Conservation (phyloP, 2,113 vertebrate species). For the Anoplopoma fimbria region DNA sequence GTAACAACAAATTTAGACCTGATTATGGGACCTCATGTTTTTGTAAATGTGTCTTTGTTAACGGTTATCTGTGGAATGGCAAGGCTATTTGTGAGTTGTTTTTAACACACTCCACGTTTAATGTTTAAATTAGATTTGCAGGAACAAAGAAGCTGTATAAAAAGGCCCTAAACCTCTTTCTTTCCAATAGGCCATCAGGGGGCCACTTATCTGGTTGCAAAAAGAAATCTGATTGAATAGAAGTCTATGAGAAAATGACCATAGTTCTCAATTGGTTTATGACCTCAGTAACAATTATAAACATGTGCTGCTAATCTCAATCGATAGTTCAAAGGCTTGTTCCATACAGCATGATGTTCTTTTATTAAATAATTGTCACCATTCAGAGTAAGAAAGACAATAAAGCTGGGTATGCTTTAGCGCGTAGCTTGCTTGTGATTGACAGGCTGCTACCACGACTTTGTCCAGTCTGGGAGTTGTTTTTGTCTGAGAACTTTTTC, state of each 20-base stretch:
- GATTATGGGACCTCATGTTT: background rate
- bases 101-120: background rate
- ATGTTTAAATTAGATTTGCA: background rate
- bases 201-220: too few species aligned
- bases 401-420: too few species aligned
- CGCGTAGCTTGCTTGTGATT: too few species aligned
- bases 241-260: background rate
- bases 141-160: background rate
- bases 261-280: background rate
- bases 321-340: background rate
- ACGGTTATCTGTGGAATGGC: slow-evolving; percentile 3
- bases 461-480: background rate
- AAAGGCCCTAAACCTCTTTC: background rate
- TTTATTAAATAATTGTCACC: background rate
- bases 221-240: background rate
- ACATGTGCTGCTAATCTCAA: background rate
- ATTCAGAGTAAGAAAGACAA: too few species aligned
- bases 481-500: background rate
- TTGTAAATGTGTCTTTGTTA: slow-evolving; percentile 25
- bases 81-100: background rate
- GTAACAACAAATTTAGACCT: slow-evolving; percentile 16
- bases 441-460: background rate
- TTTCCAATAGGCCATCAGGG: background rate
- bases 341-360: background rate
- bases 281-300: background rate